A percentile compares a stretch with the other conserved stretches of the same genome.
phyloP scores from a whole-genome alignment of 2,113 vertebrate genomes.

The Elephantulus edwardii region DNA sequence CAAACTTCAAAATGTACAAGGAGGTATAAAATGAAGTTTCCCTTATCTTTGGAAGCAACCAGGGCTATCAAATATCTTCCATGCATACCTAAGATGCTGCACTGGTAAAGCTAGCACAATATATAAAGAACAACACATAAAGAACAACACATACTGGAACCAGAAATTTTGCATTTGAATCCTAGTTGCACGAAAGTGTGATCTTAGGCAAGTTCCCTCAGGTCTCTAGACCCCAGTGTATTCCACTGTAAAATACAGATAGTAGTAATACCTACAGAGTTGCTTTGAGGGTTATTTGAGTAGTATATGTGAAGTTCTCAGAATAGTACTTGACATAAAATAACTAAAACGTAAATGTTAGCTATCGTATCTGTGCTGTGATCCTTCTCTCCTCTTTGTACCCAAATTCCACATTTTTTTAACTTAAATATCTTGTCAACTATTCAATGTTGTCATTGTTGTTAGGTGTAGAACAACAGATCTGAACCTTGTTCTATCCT shows the following conservation, averaged over 20 bases:
- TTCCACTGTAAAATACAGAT: not conserved
- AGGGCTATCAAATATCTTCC: constrained; percentile 18
- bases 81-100: not conserved
- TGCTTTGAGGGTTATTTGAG: not conserved
- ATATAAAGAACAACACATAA: constrained; percentile 37
- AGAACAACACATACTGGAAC: not conserved
- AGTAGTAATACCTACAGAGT: not conserved
- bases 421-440: not conserved
- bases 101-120: not conserved
- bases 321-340: constrained; percentile 32
- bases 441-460: not conserved
- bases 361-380: not conserved
- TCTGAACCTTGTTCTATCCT: too few relatives aligned
- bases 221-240: not conserved
- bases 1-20: constrained; percentile 29
- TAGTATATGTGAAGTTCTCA: constrained; percentile 3
- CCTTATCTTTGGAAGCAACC: not conserved
- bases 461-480: too few relatives aligned
- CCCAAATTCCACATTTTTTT: constrained; percentile 9
- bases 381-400: constrained; percentile 35
- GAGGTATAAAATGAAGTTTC: not conserved
- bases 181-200: not conserved
- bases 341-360: constrained; percentile 36
- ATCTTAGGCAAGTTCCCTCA: constrained; percentile 21
- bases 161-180: constrained; percentile 41